These are phyloP conservation scores for Brachionus koreanus DNA, from an alignment of 1,140 invertebrate species.

Conservation along the genomic window DNA sequence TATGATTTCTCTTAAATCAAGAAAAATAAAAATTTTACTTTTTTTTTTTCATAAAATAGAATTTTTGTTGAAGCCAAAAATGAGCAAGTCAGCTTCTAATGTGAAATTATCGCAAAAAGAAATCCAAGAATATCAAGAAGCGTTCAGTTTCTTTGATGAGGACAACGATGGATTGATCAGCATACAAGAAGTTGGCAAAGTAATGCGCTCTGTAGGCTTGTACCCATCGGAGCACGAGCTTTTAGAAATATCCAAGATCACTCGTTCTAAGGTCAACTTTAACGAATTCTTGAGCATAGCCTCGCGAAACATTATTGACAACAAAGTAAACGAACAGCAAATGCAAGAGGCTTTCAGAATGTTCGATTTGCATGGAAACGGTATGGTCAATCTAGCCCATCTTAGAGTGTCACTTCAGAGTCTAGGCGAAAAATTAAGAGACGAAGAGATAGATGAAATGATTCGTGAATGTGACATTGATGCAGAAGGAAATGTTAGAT, in stretches of 20 bases:
- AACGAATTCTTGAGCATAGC: conserved; percentile 27
- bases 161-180: conserved; percentile 22
- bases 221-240: conserved; percentile 30
- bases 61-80: not conserved
- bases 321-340: conserved; percentile 28
- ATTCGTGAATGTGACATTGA: conserved; percentile 65
- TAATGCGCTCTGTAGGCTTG: conserved; percentile 31
- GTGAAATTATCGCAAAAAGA: conserved; percentile 11
- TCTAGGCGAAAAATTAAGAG: conserved; percentile 78
- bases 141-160: conserved; percentile 33
- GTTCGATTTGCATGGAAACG: conserved; percentile 67
- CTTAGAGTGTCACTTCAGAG: conserved; percentile 84
- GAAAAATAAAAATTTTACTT: not conserved
- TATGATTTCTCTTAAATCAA: not conserved
- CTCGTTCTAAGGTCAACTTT: conserved; percentile 28
- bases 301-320: not conserved
- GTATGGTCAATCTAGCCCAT: conserved; percentile 78
- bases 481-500: conserved; percentile 40
- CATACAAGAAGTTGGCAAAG: conserved; percentile 37
- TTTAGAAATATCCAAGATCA: not conserved
- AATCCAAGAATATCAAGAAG: conserved; percentile 37
- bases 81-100: not conserved
- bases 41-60: not conserved
- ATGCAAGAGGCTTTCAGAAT: conserved; percentile 39
- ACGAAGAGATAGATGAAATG: conserved; percentile 84